Conservation (phyloP, 2,113 vertebrate species). For the Cervus canadensis region DNA sequence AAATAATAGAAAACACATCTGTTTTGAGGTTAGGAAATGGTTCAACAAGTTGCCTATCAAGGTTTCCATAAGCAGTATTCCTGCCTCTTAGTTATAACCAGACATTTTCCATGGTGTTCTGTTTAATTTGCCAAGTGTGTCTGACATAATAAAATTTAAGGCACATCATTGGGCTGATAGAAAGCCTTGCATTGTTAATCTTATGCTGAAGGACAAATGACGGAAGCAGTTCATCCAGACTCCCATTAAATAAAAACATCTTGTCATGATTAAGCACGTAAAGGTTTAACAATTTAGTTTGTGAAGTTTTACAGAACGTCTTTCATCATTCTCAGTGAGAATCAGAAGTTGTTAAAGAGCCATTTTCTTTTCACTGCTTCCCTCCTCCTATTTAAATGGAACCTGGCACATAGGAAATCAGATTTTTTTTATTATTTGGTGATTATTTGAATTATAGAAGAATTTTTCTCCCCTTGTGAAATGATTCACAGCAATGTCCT, state of each 20-base stretch:
- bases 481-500: background rate
- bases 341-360: background rate
- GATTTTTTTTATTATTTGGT: background rate
- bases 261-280: background rate
- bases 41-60: background rate
- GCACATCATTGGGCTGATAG: background rate
- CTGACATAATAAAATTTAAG: background rate
- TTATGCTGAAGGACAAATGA: background rate
- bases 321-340: background rate
- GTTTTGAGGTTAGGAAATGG: background rate
- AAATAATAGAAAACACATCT: background rate
- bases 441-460: background rate
- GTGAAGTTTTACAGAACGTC: background rate
- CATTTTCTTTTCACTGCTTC: background rate
- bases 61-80: background rate
- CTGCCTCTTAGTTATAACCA: background rate
- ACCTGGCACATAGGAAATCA: background rate
- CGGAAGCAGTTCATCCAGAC: background rate
- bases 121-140: background rate
- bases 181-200: background rate
- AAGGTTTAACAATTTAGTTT: background rate
- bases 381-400: background rate
- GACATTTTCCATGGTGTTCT: background rate
- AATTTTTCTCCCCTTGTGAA: background rate
- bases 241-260: background rate